Evolutionary conservation across 2,113 vertebrate genomes (phyloP).

Genomic region (Pomatostomus ruficeps): DNA sequence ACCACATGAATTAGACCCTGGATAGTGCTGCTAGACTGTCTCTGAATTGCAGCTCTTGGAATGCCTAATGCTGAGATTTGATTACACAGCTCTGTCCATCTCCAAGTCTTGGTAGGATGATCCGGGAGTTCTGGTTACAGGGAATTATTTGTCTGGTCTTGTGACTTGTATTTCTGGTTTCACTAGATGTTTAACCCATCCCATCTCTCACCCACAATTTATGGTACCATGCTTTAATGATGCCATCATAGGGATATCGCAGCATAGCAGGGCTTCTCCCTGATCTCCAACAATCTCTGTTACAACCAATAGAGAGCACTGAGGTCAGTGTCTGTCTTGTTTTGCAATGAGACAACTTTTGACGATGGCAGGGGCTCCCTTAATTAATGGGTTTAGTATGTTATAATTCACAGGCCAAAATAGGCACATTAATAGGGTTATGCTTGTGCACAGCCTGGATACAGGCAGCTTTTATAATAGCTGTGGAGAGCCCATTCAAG

Average conservation of each 20-base stretch:
- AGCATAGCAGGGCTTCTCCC: neutral
- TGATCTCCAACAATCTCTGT: neutral
- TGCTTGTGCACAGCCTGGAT: neutral
- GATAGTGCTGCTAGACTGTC: neutral
- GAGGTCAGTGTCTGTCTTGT: neutral
- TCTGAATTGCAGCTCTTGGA: neutral
- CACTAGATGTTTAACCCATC: neutral
- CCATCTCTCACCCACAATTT: rapidly evolving
- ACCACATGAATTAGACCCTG: neutral
- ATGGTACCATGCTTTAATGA: neutral
- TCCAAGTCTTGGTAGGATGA: neutral
- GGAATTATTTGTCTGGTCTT: neutral
- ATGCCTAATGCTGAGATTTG: neutral
- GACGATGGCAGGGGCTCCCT: neutral
- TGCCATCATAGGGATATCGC: neutral
- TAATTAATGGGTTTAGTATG: neutral
- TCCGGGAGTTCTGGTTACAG: neutral
- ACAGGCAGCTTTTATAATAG: neutral
- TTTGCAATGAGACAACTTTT: neutral
- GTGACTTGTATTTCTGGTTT: neutral
- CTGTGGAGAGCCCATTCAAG: neutral
- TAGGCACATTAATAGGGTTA: neutral
- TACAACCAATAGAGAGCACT: neutral
- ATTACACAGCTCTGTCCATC: neutral
- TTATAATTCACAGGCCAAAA: neutral